Base-by-base conservation (phyloP, 2,797 vertebrate species). In the Vultur gryphus region DNA sequence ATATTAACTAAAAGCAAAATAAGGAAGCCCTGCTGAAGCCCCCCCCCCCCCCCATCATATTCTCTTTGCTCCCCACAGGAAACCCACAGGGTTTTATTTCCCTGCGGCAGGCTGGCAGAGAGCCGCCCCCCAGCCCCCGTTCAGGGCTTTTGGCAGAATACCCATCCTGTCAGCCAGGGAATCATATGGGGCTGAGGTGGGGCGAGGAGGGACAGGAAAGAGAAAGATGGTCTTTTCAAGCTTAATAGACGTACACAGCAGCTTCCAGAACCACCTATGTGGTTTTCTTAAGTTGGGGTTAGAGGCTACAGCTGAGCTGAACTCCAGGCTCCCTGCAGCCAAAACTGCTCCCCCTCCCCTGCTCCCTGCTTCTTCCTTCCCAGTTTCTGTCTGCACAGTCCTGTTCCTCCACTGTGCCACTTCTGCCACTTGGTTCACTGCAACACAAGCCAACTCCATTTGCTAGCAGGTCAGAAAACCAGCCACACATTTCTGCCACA, bases 41-140 rank as follows among this genome's bases (percentile, higher is more conserved):
- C 16, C 6, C 7, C 5, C 2, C 6, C 10, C 24, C 41, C 1
- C 8, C 23, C 29, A 13, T 21, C 29, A 13, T 21, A 10, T 44
- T 67, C 2, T 9, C 41, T 44, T 18, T 73, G 58, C 41, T 33
- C 31, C 54, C 3, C 58, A 59, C 35, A 67, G 43, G 31, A 86
- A 66, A n/a, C 41, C 59, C 12, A 4, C n/a, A 65, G 59, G n/a
- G 25, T 9, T 81, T 44, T 76, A 41, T 10, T 73, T 70, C 66
- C 73, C 43, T 6, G 14, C 6, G 37, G 31, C 48, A 79, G 58
- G 8, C 49, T 87, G 44, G 55, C 69, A 91, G 35, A 25, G 21
- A 66, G 16, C 20, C 1, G 1, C 3, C 12, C 25, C 16, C n/a
- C 15, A 37, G 44, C 3, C 23, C 46, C 14, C 3, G 2, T 12